A percentile compares a stretch with the other conserved stretches of the same genome.
These are phyloP conservation scores for Caenorhabditis parvicauda DNA, from an alignment of 2,888 invertebrate species.

Conservation along the genomic window DNA sequence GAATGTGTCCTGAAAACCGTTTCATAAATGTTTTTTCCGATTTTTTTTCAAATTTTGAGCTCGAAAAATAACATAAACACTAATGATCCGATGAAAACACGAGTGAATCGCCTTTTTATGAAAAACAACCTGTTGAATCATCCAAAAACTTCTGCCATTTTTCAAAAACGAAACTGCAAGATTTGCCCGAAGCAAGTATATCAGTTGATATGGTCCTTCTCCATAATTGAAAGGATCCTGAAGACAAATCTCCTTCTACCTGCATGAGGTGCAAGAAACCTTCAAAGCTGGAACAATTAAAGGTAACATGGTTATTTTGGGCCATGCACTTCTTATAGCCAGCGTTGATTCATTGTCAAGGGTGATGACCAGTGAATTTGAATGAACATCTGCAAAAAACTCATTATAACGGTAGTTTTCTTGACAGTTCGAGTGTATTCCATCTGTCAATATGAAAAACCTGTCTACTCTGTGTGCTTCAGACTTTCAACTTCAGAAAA, in stretches of 20 bases:
- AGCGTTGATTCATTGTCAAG: constrained; percentile 43
- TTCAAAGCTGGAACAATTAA: constrained; percentile 43
- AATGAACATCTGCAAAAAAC: constrained; percentile 41
- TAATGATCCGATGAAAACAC: no score
- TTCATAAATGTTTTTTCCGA: not conserved
- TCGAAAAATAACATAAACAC: no score
- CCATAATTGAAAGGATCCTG: constrained; percentile 59
- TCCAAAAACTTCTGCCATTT: constrained; percentile 49
- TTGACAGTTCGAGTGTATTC: not conserved
- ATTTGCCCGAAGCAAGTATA: constrained; percentile 58
- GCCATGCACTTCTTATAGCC: constrained; percentile 39
- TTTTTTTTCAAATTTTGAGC: not conserved
- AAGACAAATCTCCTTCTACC: no score
- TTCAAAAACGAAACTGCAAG: constrained; percentile 45
- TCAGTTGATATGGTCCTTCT: constrained; percentile 59
- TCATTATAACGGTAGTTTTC: not conserved
- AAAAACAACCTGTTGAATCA: constrained; percentile 57
- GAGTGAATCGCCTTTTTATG: no score
- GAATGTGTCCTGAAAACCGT: constrained; percentile 49
- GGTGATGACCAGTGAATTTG: constrained; percentile 45
- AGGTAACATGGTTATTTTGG: constrained; percentile 33
- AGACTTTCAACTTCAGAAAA: no score
- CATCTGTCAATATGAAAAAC: no score
- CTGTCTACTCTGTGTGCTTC: no score
- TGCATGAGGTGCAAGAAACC: constrained; percentile 15